A percentile compares a stretch with the other conserved stretches of the same genome.
phyloP scores from a whole-genome alignment of 1,140 invertebrate genomes.

The Brachionus calyciflorus region DNA sequence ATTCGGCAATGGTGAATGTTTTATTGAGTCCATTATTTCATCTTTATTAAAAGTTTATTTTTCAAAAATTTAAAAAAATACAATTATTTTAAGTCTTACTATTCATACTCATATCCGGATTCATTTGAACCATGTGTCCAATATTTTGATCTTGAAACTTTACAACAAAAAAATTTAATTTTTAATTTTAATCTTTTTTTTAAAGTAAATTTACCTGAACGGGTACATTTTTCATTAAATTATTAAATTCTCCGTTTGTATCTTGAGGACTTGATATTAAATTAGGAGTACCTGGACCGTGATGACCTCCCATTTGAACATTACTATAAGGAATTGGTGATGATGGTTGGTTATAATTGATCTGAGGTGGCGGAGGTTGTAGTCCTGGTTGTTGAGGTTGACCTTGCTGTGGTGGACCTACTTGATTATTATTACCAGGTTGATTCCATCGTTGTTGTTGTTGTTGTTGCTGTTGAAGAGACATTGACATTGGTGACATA shows the following conservation, averaged over 20 bases:
- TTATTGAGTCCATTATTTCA: conserved; percentile 44
- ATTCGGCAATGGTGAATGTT: conserved; percentile 24
- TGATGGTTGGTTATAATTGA: conserved; percentile 26
- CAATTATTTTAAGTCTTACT: conserved; percentile 11
- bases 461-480: conserved; percentile 22
- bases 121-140: conserved; percentile 27
- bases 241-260: conserved; percentile 13
- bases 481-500: conserved; percentile 44
- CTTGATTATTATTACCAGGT: not conserved
- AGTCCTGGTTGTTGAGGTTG: not conserved
- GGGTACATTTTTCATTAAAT: conserved; percentile 35
- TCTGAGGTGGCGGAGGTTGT: not conserved
- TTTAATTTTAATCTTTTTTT: not conserved
- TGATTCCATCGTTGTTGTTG: conserved; percentile 38
- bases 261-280: conserved; percentile 38
- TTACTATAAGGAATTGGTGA: conserved; percentile 9
- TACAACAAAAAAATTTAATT: not conserved
- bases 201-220: not conserved
- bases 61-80: not conserved
- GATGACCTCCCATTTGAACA: conserved; percentile 41
- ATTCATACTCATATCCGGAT: conserved; percentile 35
- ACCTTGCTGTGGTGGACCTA: not conserved
- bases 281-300: conserved; percentile 33
- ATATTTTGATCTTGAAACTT: conserved; percentile 42
- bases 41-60: not conserved